Evolutionary conservation across 2,113 vertebrate genomes (phyloP).

Genomic region (Lampris incognitus): DNA sequence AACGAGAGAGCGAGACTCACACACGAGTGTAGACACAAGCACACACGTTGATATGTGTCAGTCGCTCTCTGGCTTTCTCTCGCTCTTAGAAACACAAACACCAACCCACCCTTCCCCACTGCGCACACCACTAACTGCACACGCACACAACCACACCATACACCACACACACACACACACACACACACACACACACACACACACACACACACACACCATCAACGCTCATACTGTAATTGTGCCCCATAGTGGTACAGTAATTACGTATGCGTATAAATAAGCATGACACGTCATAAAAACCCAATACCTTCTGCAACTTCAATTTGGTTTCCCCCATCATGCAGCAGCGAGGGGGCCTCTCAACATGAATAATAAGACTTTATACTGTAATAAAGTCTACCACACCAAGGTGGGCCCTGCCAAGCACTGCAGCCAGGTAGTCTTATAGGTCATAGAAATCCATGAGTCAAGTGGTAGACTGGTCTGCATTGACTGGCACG

Average conservation of each 20-base stretch:
- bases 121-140: neutral
- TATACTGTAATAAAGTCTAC: slow-evolving; percentile 54
- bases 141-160: neutral
- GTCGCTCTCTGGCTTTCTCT: neutral
- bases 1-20: neutral
- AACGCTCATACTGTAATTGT: slow-evolving; percentile 49
- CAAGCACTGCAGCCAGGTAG: slow-evolving; percentile 21
- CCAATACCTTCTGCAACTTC: slow-evolving; percentile 54
- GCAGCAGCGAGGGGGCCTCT: slow-evolving; percentile 46
- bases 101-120: slow-evolving; percentile 10
- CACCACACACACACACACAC: slow-evolving; percentile 13
- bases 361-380: slow-evolving; percentile 41
- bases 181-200: neutral
- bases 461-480: neutral
- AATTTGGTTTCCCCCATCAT: slow-evolving; percentile 45
- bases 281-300: slow-evolving; percentile 71
- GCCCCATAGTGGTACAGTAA: slow-evolving; percentile 50
- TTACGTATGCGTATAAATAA: slow-evolving; percentile 70
- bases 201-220: slow-evolving; percentile 11
- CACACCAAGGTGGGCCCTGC: slow-evolving; percentile 35
- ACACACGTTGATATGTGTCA: slow-evolving; percentile 8
- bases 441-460: neutral
- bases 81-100: slow-evolving; percentile 25
- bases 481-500: neutral
- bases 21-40: neutral